Base-by-base conservation (phyloP, 2,113 vertebrate genomes). In the Pomatostomus ruficeps region DNA sequence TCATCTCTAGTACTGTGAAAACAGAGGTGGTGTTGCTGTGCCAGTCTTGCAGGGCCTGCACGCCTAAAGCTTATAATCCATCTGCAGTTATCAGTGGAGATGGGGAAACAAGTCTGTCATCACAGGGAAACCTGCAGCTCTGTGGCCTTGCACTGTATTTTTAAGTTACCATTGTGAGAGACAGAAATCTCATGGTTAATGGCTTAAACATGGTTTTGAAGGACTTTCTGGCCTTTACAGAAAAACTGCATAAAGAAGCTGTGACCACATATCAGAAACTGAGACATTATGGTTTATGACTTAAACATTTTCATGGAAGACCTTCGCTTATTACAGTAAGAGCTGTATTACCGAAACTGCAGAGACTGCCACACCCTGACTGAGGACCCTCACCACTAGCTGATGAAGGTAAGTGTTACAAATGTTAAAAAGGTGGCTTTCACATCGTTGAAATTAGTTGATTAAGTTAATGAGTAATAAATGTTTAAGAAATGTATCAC, bases 1-100 rank as follows among this genome's bases (percentile, higher is more conserved):
- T 80, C 13, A 33, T 15, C 21, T 18, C 19, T 18, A n/a, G 36
- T 23, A 36, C 12, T 23, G 15, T 48, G n/a, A 48, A 54, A 21
- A 33, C 4, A 40, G 24, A 18, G 0, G 1, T 12, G 2, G 0
- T 12, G 5, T 21, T 76, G 38, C 21, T 51, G 6, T 49, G 6
- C 24, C 13, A 70, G 13, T 31, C 24, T 52, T 36, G 11, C 23
- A 65, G 24, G 7, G 8, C 12, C 35, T 42, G 26, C 4, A 6
- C 7, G 26, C 8, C 23, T 38, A 33, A 68, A 76, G 23, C 10
- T 40, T 24, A 6, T 26, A 29, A 73, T 51, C 0, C 0, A 8
- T 3, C 21, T 36, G 28, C 21, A 65, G 12, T 3, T 46, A n/a
- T 9, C 12, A 57, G 5, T 9, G 19, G 12, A 42, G 6, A 23